Percentiles rank a stretch among this genome's conserved stretches.
phyloP scores from a whole-genome alignment of 2,888 invertebrate species.

The Trypoxylon attenuatum region DNA sequence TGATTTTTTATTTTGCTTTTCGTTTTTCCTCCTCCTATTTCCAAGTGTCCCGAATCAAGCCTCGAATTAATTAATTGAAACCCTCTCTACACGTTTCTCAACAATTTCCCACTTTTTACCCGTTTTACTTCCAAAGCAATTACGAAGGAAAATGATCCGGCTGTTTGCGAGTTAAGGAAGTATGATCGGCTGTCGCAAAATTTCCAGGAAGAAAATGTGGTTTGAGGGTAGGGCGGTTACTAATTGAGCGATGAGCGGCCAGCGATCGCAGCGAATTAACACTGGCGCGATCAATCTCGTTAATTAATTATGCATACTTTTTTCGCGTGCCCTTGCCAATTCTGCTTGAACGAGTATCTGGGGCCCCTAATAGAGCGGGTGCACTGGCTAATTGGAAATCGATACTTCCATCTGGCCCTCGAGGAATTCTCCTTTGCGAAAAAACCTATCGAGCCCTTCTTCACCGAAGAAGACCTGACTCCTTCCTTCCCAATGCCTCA shows the following conservation, averaged over 20 bases:
- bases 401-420: conserved; percentile 42
- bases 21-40: no score
- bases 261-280: conserved; percentile 31
- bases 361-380: conserved; percentile 13
- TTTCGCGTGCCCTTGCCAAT: conserved; percentile 18
- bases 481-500: conserved; percentile 35
- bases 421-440: conserved; percentile 37
- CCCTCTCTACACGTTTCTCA: neutral
- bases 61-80: no score
- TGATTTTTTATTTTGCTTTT: no score
- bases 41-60: no score
- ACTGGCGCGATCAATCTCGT: conserved; percentile 29
- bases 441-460: conserved; percentile 38
- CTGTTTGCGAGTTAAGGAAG: no score
- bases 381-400: conserved; percentile 47
- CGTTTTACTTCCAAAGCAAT: neutral
- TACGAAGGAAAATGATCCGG: no score
- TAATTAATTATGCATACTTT: conserved; percentile 55
- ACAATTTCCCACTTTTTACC: neutral
- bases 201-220: no score
- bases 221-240: no score
- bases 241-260: conserved; percentile 28
- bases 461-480: conserved; percentile 13
- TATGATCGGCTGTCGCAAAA: no score
- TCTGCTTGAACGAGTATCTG: neutral